phyloP scores from a whole-genome alignment of 1,140 invertebrate genomes.

The Diploscapter pachys region DNA sequence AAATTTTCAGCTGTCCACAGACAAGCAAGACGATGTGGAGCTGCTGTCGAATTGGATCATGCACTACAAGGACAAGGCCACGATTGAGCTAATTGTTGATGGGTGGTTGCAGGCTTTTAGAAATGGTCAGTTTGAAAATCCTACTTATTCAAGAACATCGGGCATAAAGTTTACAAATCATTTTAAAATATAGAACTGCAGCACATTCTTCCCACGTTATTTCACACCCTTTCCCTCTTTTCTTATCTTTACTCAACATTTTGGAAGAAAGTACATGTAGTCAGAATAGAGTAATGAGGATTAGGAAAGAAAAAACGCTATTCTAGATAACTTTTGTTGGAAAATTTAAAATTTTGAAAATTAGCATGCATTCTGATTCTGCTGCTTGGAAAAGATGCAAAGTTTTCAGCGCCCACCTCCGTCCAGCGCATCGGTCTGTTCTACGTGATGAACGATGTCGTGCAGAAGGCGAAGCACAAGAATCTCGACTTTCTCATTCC shows the following conservation, averaged over 20 bases:
- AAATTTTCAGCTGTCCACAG: constrained; percentile 23
- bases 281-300: too few relatives aligned
- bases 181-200: constrained; percentile 11
- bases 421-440: constrained; percentile 43
- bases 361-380: not conserved
- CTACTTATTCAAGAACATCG: not conserved
- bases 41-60: constrained; percentile 48
- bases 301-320: too few relatives aligned
- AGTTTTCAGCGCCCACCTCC: too few relatives aligned
- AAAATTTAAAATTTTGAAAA: constrained; percentile 13
- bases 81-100: constrained; percentile 44
- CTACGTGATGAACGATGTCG: constrained; percentile 54
- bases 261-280: not conserved
- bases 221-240: too few relatives aligned
- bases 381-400: not conserved
- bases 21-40: constrained; percentile 47
- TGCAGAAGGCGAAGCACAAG: constrained; percentile 49
- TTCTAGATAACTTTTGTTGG: constrained; percentile 8
- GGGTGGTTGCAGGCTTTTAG: constrained; percentile 48
- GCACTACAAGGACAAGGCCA: constrained; percentile 42
- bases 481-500: constrained; percentile 38
- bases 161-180: not conserved
- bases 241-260: not conserved
- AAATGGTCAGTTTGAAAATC: constrained; percentile 22
- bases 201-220: too few relatives aligned